Base-by-base conservation (phyloP, 2,888 invertebrate species). In the Drosophila stalkeri region DNA sequence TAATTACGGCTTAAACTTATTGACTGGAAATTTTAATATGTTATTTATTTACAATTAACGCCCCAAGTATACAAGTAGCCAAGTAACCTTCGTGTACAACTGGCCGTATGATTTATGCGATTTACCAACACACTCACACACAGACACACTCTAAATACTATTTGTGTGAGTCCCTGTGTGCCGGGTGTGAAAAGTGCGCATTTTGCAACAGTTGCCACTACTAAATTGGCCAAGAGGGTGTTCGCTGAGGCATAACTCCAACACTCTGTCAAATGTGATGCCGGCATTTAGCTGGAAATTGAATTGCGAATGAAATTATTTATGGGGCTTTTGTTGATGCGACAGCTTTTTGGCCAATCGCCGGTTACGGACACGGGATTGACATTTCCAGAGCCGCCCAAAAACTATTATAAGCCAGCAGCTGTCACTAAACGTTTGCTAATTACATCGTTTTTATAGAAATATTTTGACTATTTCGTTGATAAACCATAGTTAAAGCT, bases 1-100 rank as follows among this genome's bases (percentile, higher is more conserved):
- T 89, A 90, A 86, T 86, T 90, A 86, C 77, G 83, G 88, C 86
- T 90, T 85, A 90, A 86, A 81, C 81, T 82, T 81, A 90, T 88
- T 90, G 90, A 90, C 82, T 89, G 86, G 88, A 86, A 86, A 86
- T 90, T 90, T 90, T 86, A 86, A 86, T 90, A 90, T 90, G 86
- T 86, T 88, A 86, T 86, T 90, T 90, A 90, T 90, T 88, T 85
- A 86, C 88, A 88, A 88, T 86, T 86, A 88, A 86, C 77, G 82
- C 85, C 79, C 70, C 81, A 63, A 72, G 67, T 74, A 68, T 0
- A 67, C 81, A 59, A 70, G 67, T 77, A 66, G 1, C 69, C 80
- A 55, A 72, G 66, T 77, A 68, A 5, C 37, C 37, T 54, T 72
- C 73, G 72, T 64, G 69, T 84, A 87, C 89, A 84, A 85, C 88